These are phyloP conservation scores for Excalfactoria chinensis DNA, from an alignment of 2,113 vertebrate genomes.

Conservation along the genomic window DNA sequence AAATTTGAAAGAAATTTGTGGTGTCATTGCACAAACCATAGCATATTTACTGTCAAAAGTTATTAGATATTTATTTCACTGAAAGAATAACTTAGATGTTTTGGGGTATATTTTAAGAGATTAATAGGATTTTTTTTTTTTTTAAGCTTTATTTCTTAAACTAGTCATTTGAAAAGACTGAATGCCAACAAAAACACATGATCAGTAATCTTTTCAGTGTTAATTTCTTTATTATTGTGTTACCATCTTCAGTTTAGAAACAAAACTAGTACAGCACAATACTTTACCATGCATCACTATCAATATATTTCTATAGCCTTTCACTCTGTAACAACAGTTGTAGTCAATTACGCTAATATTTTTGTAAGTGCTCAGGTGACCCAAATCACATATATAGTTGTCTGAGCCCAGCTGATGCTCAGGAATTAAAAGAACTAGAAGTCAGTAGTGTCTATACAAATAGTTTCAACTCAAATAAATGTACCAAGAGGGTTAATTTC, in stretches of 20 bases:
- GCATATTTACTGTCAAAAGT: not conserved
- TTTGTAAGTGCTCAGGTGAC: not conserved
- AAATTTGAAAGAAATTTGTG: not conserved
- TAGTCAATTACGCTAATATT: not conserved
- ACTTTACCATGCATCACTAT: not conserved
- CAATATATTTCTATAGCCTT: not conserved
- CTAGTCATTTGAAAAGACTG: not conserved
- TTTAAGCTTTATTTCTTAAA: not conserved
- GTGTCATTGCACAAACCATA: not conserved
- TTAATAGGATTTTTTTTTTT: not conserved
- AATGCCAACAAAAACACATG: not conserved
- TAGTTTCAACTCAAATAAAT: not conserved
- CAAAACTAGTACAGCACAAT: not conserved
- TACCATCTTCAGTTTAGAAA: not conserved
- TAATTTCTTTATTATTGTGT: not conserved
- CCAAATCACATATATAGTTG: not conserved
- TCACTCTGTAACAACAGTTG: not conserved
- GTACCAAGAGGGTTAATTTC: not conserved
- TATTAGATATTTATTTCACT: not conserved
- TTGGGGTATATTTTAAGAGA: not conserved
- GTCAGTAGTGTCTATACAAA: rapidly evolving
- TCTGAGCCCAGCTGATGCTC: not conserved
- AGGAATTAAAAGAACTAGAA: not conserved
- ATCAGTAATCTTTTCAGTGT: not conserved
- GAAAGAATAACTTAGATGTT: not conserved